These are phyloP conservation scores for Podarcis raffonei DNA, from an alignment of 2,113 vertebrate genomes.

Conservation along the genomic window DNA sequence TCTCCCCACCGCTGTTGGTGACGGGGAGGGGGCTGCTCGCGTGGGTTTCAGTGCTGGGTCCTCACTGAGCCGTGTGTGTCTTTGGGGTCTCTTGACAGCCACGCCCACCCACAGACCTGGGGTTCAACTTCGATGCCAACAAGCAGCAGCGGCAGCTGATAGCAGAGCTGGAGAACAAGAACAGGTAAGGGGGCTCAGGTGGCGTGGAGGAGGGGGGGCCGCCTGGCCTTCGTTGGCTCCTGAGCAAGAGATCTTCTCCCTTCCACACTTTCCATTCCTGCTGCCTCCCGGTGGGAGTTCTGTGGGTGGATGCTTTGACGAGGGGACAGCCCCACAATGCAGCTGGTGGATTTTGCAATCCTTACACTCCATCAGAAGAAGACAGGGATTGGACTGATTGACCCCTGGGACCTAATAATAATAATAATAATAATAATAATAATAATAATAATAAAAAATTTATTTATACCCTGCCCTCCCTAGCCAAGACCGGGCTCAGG, in stretches of 20 bases:
- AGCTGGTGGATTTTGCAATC: too few relatives aligned
- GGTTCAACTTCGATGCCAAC: conserved; percentile 93
- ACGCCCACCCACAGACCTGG: conserved; percentile 85
- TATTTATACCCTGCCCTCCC: too few relatives aligned
- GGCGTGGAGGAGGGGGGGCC: fast-evolving
- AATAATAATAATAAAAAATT: too few relatives aligned
- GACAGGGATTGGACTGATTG: too few relatives aligned
- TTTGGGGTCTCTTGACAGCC: conserved; percentile 74
- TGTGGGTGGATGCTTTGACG: too few relatives aligned
- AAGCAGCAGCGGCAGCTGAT: conserved; percentile 96
- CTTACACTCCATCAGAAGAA: too few relatives aligned
- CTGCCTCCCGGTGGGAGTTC: neutral
- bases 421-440: too few relatives aligned
- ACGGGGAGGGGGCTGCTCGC: too few relatives aligned
- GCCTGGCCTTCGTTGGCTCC: neutral
- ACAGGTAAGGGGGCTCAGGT: conserved; percentile 79
- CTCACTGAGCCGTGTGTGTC: neutral
- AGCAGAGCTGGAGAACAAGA: conserved; percentile 96
- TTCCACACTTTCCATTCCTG: neutral
- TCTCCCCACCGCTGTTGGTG: neutral
- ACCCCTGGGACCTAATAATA: too few relatives aligned
- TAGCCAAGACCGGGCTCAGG: too few relatives aligned
- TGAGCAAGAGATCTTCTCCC: neutral
- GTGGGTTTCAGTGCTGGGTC: too few relatives aligned
- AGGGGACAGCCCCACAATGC: too few relatives aligned